Conservation (phyloP, 92 coral and sea anemone species). For the Epizoanthus rinbou region DNA sequence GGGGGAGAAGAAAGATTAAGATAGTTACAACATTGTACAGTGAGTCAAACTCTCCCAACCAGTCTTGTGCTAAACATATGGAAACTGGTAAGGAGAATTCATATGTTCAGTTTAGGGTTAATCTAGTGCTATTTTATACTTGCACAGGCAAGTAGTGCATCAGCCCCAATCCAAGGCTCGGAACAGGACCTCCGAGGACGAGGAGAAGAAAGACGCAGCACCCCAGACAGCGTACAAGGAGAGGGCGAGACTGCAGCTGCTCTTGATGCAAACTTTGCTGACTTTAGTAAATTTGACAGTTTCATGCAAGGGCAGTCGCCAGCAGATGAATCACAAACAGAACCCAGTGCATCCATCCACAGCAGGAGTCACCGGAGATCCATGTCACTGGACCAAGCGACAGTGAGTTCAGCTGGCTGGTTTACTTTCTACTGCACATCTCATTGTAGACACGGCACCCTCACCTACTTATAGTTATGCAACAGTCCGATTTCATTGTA, state of each 20-base stretch:
- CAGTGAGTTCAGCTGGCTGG: constrained; percentile 53
- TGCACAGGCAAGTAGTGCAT: constrained; percentile 61
- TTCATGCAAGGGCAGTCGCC: constrained; percentile 72
- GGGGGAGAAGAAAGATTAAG: too few species aligned
- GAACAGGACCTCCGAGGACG: constrained; percentile 17
- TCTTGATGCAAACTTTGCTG: constrained; percentile 86
- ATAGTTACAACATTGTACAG: too few species aligned
- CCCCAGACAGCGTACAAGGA: constrained; percentile 46
- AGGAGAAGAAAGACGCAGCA: constrained; percentile 28
- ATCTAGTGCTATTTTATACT: background rate
- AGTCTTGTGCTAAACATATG: too few species aligned
- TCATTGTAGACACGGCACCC: too few species aligned
- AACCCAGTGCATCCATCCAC: constrained; percentile 34
- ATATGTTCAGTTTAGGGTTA: too few species aligned
- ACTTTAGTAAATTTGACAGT: constrained; percentile 92
- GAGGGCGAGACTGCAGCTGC: constrained; percentile 23
- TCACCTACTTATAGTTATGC: too few species aligned
- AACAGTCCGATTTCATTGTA: too few species aligned
- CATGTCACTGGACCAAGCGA: constrained; percentile 78
- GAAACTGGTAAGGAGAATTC: too few species aligned
- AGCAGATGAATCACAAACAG: constrained; percentile 36
- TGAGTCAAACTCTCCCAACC: too few species aligned
- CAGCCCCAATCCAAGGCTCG: constrained; percentile 33
- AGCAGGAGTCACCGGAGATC: constrained; percentile 79
- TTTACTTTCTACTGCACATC: too few species aligned